Evolutionary conservation across 2,888 invertebrate species (phyloP).

Genomic region (Mactromeris polynyma): DNA sequence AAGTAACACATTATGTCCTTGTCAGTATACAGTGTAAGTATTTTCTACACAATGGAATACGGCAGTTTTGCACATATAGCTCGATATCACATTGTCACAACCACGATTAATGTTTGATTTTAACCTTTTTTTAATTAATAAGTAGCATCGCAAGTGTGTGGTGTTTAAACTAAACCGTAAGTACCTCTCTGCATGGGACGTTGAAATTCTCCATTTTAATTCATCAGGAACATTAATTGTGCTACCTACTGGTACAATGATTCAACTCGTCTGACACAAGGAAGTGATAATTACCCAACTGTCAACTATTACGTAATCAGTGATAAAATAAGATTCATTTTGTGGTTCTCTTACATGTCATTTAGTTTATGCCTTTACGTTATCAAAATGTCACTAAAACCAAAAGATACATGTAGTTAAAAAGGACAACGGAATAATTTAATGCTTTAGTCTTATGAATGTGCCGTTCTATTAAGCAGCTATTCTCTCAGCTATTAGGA

Average conservation of each 20-base stretch:
- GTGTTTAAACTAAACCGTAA: slow-evolving; percentile 11
- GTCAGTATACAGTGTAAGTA: neutral
- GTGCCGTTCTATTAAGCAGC: too few relatives aligned
- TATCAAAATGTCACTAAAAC: too few relatives aligned
- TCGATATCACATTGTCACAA: neutral
- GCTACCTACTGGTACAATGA: slow-evolving; percentile 14
- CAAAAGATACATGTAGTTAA: too few relatives aligned
- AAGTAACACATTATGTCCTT: neutral
- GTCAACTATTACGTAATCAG: too few relatives aligned
- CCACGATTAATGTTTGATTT: neutral
- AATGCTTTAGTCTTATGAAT: too few relatives aligned
- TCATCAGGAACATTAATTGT: neutral
- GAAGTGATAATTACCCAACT: too few relatives aligned
- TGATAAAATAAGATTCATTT: too few relatives aligned
- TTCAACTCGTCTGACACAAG: too few relatives aligned
- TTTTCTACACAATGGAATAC: neutral
- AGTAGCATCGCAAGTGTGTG: neutral
- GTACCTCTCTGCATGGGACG: neutral
- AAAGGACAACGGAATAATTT: too few relatives aligned
- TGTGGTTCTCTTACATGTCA: too few relatives aligned
- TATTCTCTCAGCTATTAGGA: too few relatives aligned
- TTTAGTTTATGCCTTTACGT: too few relatives aligned
- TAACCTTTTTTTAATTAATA: neutral
- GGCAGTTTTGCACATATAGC: neutral
- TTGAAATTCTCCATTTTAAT: slow-evolving; percentile 24